Evolutionary conservation across 1,140 invertebrate species (phyloP).

Genomic region (Epicauta chinensis): DNA sequence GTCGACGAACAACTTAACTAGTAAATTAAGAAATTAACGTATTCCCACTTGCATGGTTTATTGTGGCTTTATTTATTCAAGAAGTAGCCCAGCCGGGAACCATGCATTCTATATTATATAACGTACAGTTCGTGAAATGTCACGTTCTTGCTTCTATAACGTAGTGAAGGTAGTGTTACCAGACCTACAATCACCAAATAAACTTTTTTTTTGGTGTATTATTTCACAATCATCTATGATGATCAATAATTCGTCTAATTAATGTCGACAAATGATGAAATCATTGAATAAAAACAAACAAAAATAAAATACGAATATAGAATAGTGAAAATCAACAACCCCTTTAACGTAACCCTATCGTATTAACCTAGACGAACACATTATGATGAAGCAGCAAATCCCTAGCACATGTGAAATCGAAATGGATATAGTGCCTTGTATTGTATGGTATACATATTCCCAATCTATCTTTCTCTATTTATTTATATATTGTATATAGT

Average conservation of each 20-base stretch:
- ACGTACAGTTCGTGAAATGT: slow-evolving; percentile 35
- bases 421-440: slow-evolving; percentile 7
- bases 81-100: slow-evolving; percentile 22
- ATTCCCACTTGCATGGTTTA: slow-evolving; percentile 42
- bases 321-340: neutral
- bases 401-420: slow-evolving; percentile 12
- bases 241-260: too few relatives aligned
- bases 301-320: too few relatives aligned
- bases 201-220: too few relatives aligned
- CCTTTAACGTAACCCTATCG: slow-evolving; percentile 7
- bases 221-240: too few relatives aligned
- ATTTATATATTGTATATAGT: slow-evolving; percentile 20
- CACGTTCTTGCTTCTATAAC: slow-evolving; percentile 24
- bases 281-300: too few relatives aligned
- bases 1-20: slow-evolving; percentile 39
- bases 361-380: slow-evolving; percentile 6
- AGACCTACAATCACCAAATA: too few relatives aligned
- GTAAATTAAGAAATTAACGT: slow-evolving; percentile 44
- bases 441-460: neutral
- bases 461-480: too few relatives aligned
- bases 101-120: slow-evolving; percentile 36
- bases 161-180: too few relatives aligned
- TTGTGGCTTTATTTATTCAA: slow-evolving; percentile 42
- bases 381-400: slow-evolving; percentile 1
- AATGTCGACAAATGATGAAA: too few relatives aligned